These are phyloP conservation scores for Siniperca knerii DNA, from an alignment of 2,113 vertebrate species.

Conservation along the genomic window DNA sequence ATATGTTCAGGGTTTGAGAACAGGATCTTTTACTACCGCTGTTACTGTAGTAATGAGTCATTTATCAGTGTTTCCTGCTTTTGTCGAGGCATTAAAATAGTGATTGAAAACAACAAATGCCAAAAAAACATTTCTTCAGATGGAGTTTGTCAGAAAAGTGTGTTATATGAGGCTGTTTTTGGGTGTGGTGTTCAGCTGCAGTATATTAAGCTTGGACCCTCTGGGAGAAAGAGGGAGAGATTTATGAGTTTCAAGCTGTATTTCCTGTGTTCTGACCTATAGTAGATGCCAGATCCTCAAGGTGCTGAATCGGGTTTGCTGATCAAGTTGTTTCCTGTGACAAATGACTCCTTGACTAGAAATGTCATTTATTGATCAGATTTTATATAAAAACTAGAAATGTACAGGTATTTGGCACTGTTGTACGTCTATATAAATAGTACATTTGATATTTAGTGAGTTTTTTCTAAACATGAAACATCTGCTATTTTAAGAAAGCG, in stretches of 20 bases:
- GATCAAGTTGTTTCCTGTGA: constrained; percentile 23
- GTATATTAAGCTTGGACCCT: neutral
- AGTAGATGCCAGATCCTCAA: constrained; percentile 32
- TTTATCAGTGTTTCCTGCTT: constrained; percentile 15
- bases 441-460: neutral
- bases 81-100: neutral
- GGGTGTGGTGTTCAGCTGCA: constrained; percentile 25
- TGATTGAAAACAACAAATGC: constrained; percentile 4
- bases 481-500: neutral
- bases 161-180: neutral
- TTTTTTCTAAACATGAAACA: neutral
- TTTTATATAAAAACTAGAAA: constrained; percentile 29
- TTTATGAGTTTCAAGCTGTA: constrained; percentile 52
- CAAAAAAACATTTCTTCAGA: neutral
- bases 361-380: constrained; percentile 58
- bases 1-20: neutral
- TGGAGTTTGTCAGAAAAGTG: constrained; percentile 14
- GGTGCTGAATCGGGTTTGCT: constrained; percentile 45
- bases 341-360: constrained; percentile 32
- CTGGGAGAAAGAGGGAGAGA: constrained; percentile 33
- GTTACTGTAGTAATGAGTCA: constrained; percentile 2
- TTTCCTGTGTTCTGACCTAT: constrained; percentile 17
- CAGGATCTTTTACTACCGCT: neutral
- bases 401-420: neutral
- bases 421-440: neutral